Base-by-base conservation (phyloP, 2,113 vertebrate species). In the Rhadina sibilatrix region DNA sequence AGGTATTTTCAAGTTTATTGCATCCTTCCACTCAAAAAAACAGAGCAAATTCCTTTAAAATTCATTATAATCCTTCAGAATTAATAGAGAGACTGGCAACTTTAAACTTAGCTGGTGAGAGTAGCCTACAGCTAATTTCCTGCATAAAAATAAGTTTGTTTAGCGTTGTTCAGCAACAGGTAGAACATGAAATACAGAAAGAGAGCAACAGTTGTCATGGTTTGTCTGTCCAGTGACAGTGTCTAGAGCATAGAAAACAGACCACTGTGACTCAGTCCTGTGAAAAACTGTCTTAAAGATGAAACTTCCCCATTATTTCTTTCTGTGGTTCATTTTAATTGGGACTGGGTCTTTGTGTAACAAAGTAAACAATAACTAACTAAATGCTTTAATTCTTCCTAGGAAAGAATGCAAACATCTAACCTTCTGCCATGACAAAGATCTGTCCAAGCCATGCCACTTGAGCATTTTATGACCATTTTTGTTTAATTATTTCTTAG, bases 401-500 rank as follows among this genome's bases (percentile, higher is more conserved):
- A 66, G 30, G 22, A 93, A 93, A 90, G 68, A 94, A 94, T 63
- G 49, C 20, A 69, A 88, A 79, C 74, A 78, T 53, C 59, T 78
- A 94, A 60, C 69, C 10, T 52, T 93, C 78, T 91, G 66, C 77
- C 70, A 89, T 79, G 83, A 93, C 40, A 91, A 89, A 95, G 63
- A 95, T 75, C 87, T 95, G 72, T 49, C 69, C 64, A 87, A 94
- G 57, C 53, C 77, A 89, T 21, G 65, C 56, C n/a, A n/a, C 37
- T 91, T 92, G 23, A 88, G 50, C 63, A 78, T 83, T 96, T 87
- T 81, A 86, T 64, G 52, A 83, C 64, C 28, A 49, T 74, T 93
- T 96, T 87, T 88, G 47, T 93, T 95, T 94, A 96, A 94, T 95
- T 90, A 94, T 96, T 96, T 95, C 85, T 96, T 90, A 95, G 87